Conservation (phyloP, 2,113 vertebrate genomes). For the Eolophus roseicapilla region DNA sequence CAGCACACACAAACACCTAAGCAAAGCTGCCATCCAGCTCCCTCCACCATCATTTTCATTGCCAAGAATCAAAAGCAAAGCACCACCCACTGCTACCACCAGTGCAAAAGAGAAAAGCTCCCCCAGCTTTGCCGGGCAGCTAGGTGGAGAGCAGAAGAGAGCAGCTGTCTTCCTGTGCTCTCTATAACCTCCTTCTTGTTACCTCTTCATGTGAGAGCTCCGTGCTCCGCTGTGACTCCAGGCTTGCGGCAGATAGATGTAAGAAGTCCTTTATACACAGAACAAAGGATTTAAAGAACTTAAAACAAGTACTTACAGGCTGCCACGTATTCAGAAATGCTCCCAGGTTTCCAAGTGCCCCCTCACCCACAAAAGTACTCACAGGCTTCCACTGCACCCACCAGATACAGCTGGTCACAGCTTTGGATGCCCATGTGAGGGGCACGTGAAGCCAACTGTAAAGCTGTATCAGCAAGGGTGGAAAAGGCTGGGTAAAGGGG, state of each 20-base stretch:
- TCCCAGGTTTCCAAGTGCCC: not conserved
- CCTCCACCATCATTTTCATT: conserved; percentile 2
- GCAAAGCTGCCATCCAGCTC: conserved; percentile 10
- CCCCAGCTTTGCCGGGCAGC: not conserved
- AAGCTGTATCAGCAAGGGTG: not conserved
- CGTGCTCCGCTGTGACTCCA: conserved; percentile 74
- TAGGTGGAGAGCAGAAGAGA: not conserved
- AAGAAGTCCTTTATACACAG: conserved; percentile 85
- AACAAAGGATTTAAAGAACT: conserved; percentile 73
- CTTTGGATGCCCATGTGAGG: not conserved
- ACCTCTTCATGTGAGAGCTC: conserved; percentile 80
- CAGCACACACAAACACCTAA: not conserved
- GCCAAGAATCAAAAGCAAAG: conserved; percentile 39
- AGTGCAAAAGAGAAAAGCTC: not conserved
- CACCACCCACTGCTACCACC: not conserved
- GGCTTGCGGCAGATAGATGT: conserved; percentile 80
- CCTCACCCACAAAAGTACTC: not conserved
- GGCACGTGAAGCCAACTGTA: not conserved
- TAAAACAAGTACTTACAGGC: not conserved
- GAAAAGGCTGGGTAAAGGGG: not conserved
- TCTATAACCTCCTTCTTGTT: conserved; percentile 52
- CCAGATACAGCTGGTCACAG: not conserved
- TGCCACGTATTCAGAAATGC: not conserved
- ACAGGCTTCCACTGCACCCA: not conserved
- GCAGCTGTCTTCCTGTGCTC: not conserved